Conservation (phyloP, 2,113 vertebrate species). For the Psammodynastes pulverulentus region DNA sequence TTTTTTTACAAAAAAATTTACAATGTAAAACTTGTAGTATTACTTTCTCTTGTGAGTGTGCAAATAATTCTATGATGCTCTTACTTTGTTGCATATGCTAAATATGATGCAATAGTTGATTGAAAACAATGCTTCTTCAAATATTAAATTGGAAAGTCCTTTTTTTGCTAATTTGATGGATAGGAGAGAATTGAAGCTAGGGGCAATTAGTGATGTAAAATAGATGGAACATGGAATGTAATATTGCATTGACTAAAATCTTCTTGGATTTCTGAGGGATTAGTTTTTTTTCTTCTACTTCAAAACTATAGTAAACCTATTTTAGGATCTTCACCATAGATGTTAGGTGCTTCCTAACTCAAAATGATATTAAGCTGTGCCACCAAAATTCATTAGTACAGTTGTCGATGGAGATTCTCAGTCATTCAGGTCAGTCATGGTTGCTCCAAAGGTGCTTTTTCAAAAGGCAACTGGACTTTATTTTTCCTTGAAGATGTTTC, state of each 20-base stretch:
- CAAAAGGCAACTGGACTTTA: not conserved
- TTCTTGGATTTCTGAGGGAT: not conserved
- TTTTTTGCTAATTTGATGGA: not conserved
- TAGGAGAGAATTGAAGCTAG: not conserved
- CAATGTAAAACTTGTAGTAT: too few relatives aligned
- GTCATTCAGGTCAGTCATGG: not conserved
- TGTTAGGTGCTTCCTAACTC: not conserved
- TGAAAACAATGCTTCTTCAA: not conserved
- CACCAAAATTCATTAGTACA: not conserved
- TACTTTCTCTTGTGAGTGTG: not conserved
- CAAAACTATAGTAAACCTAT: not conserved
- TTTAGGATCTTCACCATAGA: not conserved
- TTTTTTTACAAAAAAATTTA: too few relatives aligned
- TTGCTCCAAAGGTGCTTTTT: not conserved
- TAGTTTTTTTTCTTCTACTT: not conserved
- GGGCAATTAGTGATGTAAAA: not conserved
- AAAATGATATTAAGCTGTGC: not conserved
- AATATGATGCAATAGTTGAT: not conserved
- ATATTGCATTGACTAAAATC: not conserved
- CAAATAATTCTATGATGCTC: not conserved
- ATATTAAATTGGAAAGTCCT: not conserved
- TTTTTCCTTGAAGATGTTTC: not conserved
- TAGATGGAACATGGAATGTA: not conserved
- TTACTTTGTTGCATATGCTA: not conserved
- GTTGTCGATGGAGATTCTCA: not conserved